Evolutionary conservation across 2,113 vertebrate genomes (phyloP), one percentile per base, ranked within the genome.

Genomic region (Calyptomena viridis): DNA sequence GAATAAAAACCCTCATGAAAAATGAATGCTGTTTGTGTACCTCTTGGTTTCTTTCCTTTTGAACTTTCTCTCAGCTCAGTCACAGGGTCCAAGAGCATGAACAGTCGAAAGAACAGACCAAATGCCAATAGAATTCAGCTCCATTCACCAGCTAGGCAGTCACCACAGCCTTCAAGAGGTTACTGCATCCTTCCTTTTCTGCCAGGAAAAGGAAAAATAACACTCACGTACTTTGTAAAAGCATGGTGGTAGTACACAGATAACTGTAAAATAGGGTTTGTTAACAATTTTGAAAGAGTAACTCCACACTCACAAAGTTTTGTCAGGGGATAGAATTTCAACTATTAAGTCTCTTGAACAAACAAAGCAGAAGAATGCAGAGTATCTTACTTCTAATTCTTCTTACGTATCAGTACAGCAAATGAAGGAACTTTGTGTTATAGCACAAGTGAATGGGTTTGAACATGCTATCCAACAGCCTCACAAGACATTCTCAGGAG

Each of bases 1-100:
- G 53, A 94, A 93, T 69, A 77, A 93, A 95, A 94, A 91, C 63
- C 84, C 53, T 81, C 17, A 94, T 89, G 74, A 95, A 91, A 96
- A 95, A 95, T 87, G 71, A 35, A 89, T 91, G 60, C 24, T 92
- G 80, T 84, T 94, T 94, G 73, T 75, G 44, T 52, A 68, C 58
- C 53, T 87, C 89, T 60, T 44, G 2, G 76, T 86, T 93, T 90
- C 69, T 69, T 93, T 72, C 66, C 66, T 94, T 88, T 85, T 94
- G 87, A 95, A 94, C 81, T 64, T 93, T 69, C 37, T 40, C 56
- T 67, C 53, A 53, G 66, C 82, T 64, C 40, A 72, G 79, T 78
- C 76, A 30, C 42, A 52, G 66, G 78, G 78, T 60, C 56, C 64
- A 60, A 37, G 49, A 95, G 44, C 64, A 84, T 59, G 23, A 28